Evolutionary conservation across 2,113 vertebrate species (phyloP).

Genomic region (Reinhardtius hippoglossoides): DNA sequence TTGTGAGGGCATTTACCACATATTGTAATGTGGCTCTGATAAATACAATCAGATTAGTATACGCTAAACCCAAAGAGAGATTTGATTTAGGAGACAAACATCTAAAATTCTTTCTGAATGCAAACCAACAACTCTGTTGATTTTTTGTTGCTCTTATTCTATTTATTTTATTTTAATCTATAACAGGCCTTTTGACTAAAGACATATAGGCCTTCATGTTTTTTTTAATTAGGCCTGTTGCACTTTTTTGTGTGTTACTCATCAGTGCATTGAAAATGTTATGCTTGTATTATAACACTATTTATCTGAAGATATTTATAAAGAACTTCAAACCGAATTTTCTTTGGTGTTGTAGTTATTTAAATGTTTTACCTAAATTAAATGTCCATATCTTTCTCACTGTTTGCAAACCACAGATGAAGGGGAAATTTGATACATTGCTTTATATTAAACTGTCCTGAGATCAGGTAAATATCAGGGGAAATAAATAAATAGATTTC

Average conservation of each 20-base stretch:
- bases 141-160: conserved; percentile 41
- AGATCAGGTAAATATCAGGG: neutral
- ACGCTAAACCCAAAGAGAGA: conserved; percentile 75
- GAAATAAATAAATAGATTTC: neutral
- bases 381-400: neutral
- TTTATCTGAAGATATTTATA: conserved; percentile 82
- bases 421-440: neutral
- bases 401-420: neutral
- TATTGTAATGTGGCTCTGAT: conserved; percentile 63
- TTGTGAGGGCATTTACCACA: conserved; percentile 71
- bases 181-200: conserved; percentile 34
- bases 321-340: conserved; percentile 69
- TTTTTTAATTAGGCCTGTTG: conserved; percentile 67
- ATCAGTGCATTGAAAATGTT: conserved; percentile 61
- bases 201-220: conserved; percentile 42
- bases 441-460: neutral
- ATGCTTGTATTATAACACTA: conserved; percentile 77
- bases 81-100: conserved; percentile 43
- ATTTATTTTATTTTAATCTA: conserved; percentile 38
- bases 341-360: conserved; percentile 57
- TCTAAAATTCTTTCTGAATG: conserved; percentile 43
- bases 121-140: conserved; percentile 50
- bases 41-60: conserved; percentile 72
- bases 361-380: neutral
- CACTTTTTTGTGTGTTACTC: conserved; percentile 69